Base-by-base conservation (phyloP, 2,797 vertebrate species). In the Cossypha polioptera region DNA sequence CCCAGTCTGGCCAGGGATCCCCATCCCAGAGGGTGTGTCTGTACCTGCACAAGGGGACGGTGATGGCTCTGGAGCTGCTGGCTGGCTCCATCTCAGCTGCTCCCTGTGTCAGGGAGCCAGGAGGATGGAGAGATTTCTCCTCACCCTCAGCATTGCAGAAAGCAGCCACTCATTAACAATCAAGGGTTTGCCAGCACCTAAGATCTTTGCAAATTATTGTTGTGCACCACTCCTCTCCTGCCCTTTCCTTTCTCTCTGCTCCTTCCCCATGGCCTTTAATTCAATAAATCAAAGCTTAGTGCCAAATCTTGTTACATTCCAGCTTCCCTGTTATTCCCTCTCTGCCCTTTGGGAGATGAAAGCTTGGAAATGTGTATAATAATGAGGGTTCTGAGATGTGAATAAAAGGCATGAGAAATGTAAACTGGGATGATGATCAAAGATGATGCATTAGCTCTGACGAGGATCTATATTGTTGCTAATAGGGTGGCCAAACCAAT, bases 211-310 rank as follows among this genome's bases (percentile, higher is more conserved):
- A 91, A 94, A 91, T 94, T 48, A 55, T 89, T 91, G 59, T 81
- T 85, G 85, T 79, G 79, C 11, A 1, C 53, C 81, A 29, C 55
- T 91, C 61, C 29, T 79, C 65, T 95, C 40, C 72, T 90, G 88
- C 86, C 86, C 82, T 93, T 86, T 90, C 35, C 38, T 87, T 88
- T 89, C 76, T 85, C 74, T 59, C 31, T 33, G 85, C n/a, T 91
- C 47, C 75, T 85, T 95, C 67, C 28, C 31, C 5, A 6, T 55
- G 36, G 88, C 75, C 92, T 95, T 93, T 94, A 87, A 94, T 94
- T 94, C 85, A 91, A 93, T 91, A 92, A 95, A 96, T 96, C 89
- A 94, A 96, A 94, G 89, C 85, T 92, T 86, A 85, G 72, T 87
- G 87, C 84, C 87, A 94, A 88, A 71, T 73, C 78, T 85, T 74